phyloP scores from a whole-genome alignment of 2,113 vertebrate genomes.

The Rhagologus leucostigma region DNA sequence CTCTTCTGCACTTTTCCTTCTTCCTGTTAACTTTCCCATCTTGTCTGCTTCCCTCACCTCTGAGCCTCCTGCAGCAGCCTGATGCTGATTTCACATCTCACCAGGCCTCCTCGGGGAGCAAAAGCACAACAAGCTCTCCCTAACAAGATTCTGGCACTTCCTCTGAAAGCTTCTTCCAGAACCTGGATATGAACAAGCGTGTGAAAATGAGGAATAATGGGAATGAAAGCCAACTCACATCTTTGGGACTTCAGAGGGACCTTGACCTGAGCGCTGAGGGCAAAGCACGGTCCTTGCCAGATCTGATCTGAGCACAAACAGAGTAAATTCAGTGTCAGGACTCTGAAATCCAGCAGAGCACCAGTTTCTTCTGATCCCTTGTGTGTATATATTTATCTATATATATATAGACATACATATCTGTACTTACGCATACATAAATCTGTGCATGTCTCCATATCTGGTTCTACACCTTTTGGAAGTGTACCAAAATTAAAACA shows the following conservation, averaged over 20 bases:
- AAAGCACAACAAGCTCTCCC: neutral
- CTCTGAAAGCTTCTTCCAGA: neutral
- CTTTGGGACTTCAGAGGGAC: neutral
- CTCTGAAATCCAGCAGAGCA: neutral
- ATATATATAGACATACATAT: neutral
- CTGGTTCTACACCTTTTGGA: neutral
- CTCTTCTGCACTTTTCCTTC: neutral
- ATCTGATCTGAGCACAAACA: neutral
- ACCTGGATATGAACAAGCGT: neutral
- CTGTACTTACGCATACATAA: neutral
- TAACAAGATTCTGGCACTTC: neutral
- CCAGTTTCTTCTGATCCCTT: neutral
- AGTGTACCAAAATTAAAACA: neutral
- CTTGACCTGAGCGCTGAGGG: neutral
- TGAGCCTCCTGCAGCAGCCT: neutral
- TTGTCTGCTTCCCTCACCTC: neutral
- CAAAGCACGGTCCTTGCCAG: neutral
- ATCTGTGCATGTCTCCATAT: neutral
- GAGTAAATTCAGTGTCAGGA: neutral
- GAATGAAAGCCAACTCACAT: neutral
- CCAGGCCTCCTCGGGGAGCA: neutral
- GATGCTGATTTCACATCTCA: neutral
- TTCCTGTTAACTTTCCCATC: neutral
- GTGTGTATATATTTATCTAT: neutral
- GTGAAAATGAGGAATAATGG: conserved; percentile 5